Base-by-base conservation (phyloP, 1,140 invertebrate species). In the Anastrepha ludens region DNA sequence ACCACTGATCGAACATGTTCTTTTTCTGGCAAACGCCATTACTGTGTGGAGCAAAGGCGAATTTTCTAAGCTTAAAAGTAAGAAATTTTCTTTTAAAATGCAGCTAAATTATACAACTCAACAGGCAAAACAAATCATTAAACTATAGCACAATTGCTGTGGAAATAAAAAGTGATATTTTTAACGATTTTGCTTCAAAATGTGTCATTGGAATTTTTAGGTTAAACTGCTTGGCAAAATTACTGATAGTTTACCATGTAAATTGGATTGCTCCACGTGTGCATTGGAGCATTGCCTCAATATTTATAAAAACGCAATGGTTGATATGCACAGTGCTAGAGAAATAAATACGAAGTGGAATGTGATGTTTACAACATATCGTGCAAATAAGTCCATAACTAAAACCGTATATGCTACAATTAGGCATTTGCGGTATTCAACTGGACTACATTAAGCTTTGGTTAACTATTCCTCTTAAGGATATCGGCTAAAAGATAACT, bases 1-100 rank as follows among this genome's bases (percentile, higher is more conserved):
- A 87, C 59, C 91, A 92, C 91, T 92, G 88, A 88, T 17, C 11
- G 85, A 90, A 93, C 92, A 92, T 93, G 92, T 92, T 92, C 92
- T 93, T 93, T 93, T 93, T 91, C 92, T 91, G 91, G 92, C 92
- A 92, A 93, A 92, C 91, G 92, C 90, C 92, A 93, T 93, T 93
- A 90, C 91, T 87, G 90, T 91, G 91, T 90, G 92, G 90, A 91
- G 91, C 91, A 91, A 91, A 89, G 89, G 90, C 89, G 89, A 90
- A 92, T 92, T 90, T 91, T 90, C 91, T 89, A 88, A 89, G 90
- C 89, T 90, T 91, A 93, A 93, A 93, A 90, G 92, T 93, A 93
- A 93, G 92, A 87, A 89, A 88, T 89, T 81, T 81, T 8, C 17
- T 7, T 17, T 17, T 74, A 50, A 4, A 74, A 15, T 29, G 13